Conservation (phyloP, 2,797 vertebrate species). For the Myioborus melanocephalus region DNA sequence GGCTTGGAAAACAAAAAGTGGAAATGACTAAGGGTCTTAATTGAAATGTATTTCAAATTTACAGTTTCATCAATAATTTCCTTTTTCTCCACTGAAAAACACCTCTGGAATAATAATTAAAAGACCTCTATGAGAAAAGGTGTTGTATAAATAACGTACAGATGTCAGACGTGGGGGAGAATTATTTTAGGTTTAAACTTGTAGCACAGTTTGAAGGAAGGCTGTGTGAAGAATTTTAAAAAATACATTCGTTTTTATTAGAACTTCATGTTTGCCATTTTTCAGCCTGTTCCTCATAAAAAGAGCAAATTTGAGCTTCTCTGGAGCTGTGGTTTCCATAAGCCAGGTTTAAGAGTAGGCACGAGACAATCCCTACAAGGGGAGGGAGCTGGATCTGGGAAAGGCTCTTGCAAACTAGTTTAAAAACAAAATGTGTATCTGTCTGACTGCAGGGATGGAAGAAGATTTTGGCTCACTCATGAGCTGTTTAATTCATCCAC, state of each 20-base stretch:
- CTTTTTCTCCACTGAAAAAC: background rate
- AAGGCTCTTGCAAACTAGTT: background rate
- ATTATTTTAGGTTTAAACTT: background rate
- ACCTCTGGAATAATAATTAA: background rate
- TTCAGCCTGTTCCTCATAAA: background rate
- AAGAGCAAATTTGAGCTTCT: background rate
- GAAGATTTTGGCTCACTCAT: background rate
- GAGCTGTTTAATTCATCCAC: background rate
- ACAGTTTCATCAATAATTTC: background rate
- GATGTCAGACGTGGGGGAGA: background rate
- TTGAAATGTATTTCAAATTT: background rate
- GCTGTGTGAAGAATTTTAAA: background rate
- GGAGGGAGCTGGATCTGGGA: background rate
- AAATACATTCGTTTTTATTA: background rate
- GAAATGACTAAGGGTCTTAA: background rate
- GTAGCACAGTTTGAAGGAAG: background rate
- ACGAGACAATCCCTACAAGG: accelerated
- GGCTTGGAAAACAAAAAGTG: background rate
- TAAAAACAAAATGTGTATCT: background rate
- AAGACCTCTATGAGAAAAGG: background rate
- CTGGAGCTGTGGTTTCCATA: background rate
- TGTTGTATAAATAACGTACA: background rate
- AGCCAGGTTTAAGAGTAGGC: background rate
- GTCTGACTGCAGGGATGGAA: background rate
- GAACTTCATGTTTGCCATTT: background rate